phyloP scores from a whole-genome alignment of 2,113 vertebrate genomes.

The Hippocampus mohnikei region DNA sequence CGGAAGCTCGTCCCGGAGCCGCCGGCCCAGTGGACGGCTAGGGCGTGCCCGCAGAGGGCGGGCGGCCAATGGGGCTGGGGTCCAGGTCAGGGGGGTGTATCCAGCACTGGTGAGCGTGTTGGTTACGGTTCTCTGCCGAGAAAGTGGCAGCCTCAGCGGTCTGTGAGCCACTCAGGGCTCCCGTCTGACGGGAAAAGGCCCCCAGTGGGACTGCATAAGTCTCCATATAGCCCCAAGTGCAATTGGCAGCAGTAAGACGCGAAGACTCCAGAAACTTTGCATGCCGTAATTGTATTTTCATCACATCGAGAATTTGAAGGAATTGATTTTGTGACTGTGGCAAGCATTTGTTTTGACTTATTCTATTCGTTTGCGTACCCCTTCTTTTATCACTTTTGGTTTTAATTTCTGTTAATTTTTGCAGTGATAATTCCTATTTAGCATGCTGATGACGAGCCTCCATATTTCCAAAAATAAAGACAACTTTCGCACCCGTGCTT shows the following conservation, averaged over 20 bases:
- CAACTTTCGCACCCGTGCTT: neutral
- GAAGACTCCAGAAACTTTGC: constrained; percentile 17
- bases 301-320: neutral
- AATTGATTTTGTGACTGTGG: neutral
- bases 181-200: constrained; percentile 64
- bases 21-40: constrained; percentile 78
- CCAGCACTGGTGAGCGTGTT: constrained; percentile 37
- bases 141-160: constrained; percentile 71
- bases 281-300: constrained; percentile 31
- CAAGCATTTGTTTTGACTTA: neutral
- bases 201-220: constrained; percentile 61
- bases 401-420: constrained; percentile 13
- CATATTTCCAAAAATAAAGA: neutral
- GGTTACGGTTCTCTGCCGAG: constrained; percentile 71
- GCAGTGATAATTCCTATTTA: constrained; percentile 30
- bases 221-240: constrained; percentile 67
- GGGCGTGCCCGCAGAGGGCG: constrained; percentile 58
- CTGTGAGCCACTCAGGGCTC: constrained; percentile 62
- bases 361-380: neutral
- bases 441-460: constrained; percentile 34
- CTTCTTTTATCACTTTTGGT: neutral
- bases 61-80: constrained; percentile 37
- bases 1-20: constrained; percentile 81
- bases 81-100: constrained; percentile 47
- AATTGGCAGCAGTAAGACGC: constrained; percentile 63